These are phyloP conservation scores for Passer domesticus DNA, from an alignment of 2,113 vertebrate species.

Conservation along the genomic window DNA sequence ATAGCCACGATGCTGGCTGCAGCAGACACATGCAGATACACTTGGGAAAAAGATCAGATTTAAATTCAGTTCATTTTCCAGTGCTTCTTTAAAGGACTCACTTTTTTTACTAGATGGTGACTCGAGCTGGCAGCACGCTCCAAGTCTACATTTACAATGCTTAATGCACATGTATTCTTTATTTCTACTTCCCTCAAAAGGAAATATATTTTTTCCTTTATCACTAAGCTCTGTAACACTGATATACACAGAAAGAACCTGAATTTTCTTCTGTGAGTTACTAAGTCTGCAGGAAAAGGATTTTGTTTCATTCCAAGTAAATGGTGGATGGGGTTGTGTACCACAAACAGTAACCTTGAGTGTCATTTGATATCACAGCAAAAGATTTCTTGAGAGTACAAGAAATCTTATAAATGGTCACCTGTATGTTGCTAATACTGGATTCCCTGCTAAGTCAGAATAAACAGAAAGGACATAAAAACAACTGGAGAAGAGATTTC, in stretches of 20 bases:
- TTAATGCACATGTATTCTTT: background rate
- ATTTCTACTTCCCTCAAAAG: background rate
- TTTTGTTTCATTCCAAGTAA: conserved; percentile 54
- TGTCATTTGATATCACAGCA: background rate
- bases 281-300: conserved; percentile 13
- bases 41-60: background rate
- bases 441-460: conserved; percentile 63
- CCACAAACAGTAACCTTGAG: conserved; percentile 17
- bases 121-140: background rate
- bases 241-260: background rate
- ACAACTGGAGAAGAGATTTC: conserved; percentile 57
- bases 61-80: background rate
- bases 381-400: conserved; percentile 26
- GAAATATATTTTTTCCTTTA: background rate
- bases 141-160: background rate
- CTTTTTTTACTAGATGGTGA: background rate
- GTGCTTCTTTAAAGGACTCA: background rate
- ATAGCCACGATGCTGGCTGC: accelerated
- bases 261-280: background rate
- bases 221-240: background rate
- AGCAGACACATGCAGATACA: background rate
- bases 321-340: background rate
- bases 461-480: conserved; percentile 70
- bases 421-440: conserved; percentile 44
- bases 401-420: conserved; percentile 33